Percentiles rank a stretch among this genome's conserved stretches.
phyloP scores from a whole-genome alignment of 1,140 invertebrate species.

The Papilio dardanus region DNA sequence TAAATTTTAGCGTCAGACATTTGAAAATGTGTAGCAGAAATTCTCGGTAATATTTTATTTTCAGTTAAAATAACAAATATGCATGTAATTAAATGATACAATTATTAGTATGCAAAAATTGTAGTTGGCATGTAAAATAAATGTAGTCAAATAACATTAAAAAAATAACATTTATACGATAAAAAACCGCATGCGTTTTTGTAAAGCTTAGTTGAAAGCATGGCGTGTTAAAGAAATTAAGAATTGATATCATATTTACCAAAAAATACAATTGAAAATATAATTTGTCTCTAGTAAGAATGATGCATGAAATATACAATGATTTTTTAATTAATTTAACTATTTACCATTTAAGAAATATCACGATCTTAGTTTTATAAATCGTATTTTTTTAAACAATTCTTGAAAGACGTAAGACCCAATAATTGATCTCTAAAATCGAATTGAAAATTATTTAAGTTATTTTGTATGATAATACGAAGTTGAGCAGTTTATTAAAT shows the following conservation, averaged over 20 bases:
- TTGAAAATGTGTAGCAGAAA: conserved; percentile 14
- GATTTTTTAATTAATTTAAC: not conserved
- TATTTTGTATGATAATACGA: too few species aligned
- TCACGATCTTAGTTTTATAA: too few species aligned
- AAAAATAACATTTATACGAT: conserved; percentile 16
- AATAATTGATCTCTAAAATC: not conserved
- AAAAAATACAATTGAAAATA: not conserved
- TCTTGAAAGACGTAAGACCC: too few species aligned
- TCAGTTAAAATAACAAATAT: conserved; percentile 7
- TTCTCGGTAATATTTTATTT: conserved; percentile 16
- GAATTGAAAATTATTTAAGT: not conserved
- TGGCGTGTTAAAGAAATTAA: not conserved
- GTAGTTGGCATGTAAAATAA: conserved; percentile 33
- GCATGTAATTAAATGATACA: conserved; percentile 25
- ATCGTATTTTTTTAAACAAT: too few species aligned
- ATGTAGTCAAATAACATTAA: conserved; percentile 39
- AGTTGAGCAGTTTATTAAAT: too few species aligned
- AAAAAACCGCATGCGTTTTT: conserved; percentile 38
- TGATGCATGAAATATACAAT: conserved; percentile 1
- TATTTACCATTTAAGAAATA: not conserved
- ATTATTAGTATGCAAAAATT: conserved; percentile 4
- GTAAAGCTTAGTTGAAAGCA: conserved; percentile 44
- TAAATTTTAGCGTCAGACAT: conserved; percentile 29
- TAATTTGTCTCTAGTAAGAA: not conserved
- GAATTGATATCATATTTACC: not conserved